Evolutionary conservation across 2,113 vertebrate species (phyloP).

Genomic region (Hippocampus mohnikei): DNA sequence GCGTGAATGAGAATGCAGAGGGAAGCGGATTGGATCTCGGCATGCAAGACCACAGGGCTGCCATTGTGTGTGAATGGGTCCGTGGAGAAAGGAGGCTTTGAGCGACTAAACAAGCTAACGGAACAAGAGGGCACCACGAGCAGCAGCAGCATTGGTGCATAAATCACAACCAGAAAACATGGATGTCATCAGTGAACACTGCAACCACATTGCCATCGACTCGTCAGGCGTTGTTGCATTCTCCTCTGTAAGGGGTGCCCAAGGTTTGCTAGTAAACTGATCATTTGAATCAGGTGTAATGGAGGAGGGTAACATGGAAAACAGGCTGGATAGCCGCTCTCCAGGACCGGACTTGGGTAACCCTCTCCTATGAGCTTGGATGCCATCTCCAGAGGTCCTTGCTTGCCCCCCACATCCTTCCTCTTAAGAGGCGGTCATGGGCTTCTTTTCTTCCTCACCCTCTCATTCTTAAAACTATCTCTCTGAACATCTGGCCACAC

Average conservation of each 20-base stretch:
- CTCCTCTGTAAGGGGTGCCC: too few species aligned
- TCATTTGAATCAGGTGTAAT: too few species aligned
- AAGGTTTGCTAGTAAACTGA: too few species aligned
- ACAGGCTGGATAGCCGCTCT: too few species aligned
- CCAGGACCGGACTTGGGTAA: neutral
- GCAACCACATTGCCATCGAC: conserved; percentile 26
- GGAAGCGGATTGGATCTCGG: conserved; percentile 29
- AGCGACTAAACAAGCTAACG: conserved; percentile 71
- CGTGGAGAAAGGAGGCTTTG: conserved; percentile 67
- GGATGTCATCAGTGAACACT: conserved; percentile 37
- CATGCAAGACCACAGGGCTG: conserved; percentile 49
- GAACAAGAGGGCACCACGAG: conserved; percentile 41
- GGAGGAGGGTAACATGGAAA: too few species aligned
- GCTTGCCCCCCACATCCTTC: conserved; percentile 19
- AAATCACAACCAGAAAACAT: conserved; percentile 18
- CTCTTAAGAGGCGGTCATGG: conserved; percentile 4
- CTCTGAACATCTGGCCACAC: conserved; percentile 49
- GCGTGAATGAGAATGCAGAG: conserved; percentile 26
- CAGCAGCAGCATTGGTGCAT: conserved; percentile 13
- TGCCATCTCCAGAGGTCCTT: conserved; percentile 26
- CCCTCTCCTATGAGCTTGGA: conserved; percentile 11
- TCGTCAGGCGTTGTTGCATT: neutral
- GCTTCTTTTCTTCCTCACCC: neutral
- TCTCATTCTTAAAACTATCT: conserved; percentile 17
- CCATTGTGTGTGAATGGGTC: conserved; percentile 68